Conservation (phyloP, 2,113 vertebrate genomes). For the Picathartes gymnocephalus region DNA sequence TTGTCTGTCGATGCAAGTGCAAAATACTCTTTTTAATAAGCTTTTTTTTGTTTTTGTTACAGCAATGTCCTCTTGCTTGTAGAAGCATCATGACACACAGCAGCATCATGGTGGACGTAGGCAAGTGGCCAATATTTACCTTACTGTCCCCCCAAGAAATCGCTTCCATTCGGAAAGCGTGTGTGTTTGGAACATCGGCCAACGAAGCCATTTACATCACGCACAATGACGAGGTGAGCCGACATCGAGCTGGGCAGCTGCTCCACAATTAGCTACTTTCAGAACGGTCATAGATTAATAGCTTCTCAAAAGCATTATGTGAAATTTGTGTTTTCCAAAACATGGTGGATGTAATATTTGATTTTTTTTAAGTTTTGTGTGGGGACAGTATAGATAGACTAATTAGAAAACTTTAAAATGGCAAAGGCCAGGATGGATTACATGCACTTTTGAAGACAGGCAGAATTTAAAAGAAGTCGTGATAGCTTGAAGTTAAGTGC, state of each 20-base stretch:
- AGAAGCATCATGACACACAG: slow-evolving; percentile 30
- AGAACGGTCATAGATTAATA: not conserved
- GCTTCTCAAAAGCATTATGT: not conserved
- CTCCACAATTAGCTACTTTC: not conserved
- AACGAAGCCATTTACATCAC: slow-evolving; percentile 93
- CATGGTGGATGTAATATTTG: not conserved
- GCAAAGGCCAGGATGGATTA: not conserved
- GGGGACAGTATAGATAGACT: not conserved
- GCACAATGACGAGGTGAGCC: slow-evolving; percentile 85
- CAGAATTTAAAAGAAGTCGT: not conserved
- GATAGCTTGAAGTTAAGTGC: not conserved
- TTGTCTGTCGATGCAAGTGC: not conserved
- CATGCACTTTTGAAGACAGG: not conserved
- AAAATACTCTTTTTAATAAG: not conserved
- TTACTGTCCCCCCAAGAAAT: slow-evolving; percentile 86
- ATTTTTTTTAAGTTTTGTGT: not conserved
- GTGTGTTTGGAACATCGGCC: slow-evolving; percentile 91
- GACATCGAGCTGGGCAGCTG: fast-evolving
- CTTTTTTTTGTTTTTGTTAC: not conserved
- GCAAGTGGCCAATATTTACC: slow-evolving; percentile 95
- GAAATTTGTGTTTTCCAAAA: not conserved
- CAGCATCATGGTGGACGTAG: slow-evolving; percentile 89
- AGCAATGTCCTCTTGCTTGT: slow-evolving; percentile 24
- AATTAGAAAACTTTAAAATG: not conserved
- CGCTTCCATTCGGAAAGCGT: slow-evolving; percentile 83